These are phyloP conservation scores for Sebastes minor DNA, from an alignment of 2,797 vertebrate species.

Conservation along the genomic window DNA sequence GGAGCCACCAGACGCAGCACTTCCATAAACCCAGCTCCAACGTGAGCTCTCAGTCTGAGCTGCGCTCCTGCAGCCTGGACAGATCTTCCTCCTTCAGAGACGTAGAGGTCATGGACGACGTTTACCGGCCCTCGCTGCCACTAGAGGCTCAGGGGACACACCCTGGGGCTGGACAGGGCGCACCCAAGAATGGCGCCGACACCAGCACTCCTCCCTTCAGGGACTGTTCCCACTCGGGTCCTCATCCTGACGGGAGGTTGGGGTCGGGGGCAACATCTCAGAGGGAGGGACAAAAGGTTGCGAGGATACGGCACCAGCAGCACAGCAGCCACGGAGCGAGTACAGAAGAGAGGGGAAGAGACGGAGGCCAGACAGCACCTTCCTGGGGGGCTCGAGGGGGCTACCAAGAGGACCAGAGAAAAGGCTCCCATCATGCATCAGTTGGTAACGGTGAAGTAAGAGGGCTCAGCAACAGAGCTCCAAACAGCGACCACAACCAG, in stretches of 20 bases:
- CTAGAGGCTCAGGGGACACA: conserved; percentile 79
- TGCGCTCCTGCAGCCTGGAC: conserved; percentile 85
- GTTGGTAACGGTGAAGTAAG: conserved; percentile 80
- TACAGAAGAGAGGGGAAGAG: conserved; percentile 80
- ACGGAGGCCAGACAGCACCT: conserved; percentile 72
- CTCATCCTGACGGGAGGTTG: conserved; percentile 56
- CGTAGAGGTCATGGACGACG: conserved; percentile 78
- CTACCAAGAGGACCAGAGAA: conserved; percentile 82
- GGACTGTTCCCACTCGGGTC: conserved; percentile 75
- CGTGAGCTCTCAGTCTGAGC: conserved; percentile 67
- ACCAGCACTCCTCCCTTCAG: conserved; percentile 84
- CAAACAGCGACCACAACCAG: conserved; percentile 59
- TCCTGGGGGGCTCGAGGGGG: conserved; percentile 73
- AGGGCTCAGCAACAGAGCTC: conserved; percentile 62
- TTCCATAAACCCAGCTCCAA: conserved; percentile 67
- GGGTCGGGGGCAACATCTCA: conserved; percentile 78
- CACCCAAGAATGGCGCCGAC: conserved; percentile 80
- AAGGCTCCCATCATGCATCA: conserved; percentile 77
- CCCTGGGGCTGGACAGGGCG: conserved; percentile 39
- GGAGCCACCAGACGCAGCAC: conserved; percentile 76
- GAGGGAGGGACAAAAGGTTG: conserved; percentile 89
- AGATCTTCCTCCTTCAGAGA: conserved; percentile 71
- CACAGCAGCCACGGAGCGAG: conserved; percentile 76
- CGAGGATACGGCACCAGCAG: conserved; percentile 95
- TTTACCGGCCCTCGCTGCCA: conserved; percentile 80